Evolutionary conservation across 2,888 invertebrate species (phyloP), one percentile per base, ranked within the genome.

Genomic region (Andrena fulva): DNA sequence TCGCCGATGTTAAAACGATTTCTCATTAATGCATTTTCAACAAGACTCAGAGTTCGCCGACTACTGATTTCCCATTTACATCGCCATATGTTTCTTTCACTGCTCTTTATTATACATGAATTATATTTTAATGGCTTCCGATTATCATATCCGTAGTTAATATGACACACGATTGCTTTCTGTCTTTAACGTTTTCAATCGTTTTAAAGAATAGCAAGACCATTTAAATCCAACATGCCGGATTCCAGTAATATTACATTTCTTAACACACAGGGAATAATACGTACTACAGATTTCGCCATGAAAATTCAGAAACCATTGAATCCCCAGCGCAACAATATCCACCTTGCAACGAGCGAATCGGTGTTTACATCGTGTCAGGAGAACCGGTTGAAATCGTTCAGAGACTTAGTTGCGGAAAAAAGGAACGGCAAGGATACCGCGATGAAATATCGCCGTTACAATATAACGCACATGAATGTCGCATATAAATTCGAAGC

Each of bases 371-470:
- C 71, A 75, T 82, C 80, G 68, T 70, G 52, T 77, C 76, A 64
- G 52, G 35, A 59, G 64, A 82, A 82, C 82, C 81, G 81, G 82
- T 80, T 77, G 59, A 68, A 76, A 77, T 82, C 72, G 72, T 77
- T 71, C 68, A 76, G 35, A 80, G 80, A 82, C 77, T 80, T 72
- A 76, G 62, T 81, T 48, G 52, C n/a, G 68, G 33, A 52, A 71
- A 76, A 80, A 74, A 67, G 8, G 31, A 50, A 12, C 8, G 54
- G 31, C 27, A 63, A 68, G 72, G 20, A 52, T 56, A 29, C 24
- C 24, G 64, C 50, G 63, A 79, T 48, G 35, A 80, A 31, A 29
- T 62, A 35, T 48, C 76, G 52, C 33, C 59, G 24, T 54, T 62
- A 63, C 50, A n/a, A 50, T 20, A 64, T n/a, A 63, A 33, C 33